These are phyloP conservation scores for Tridacna crocea DNA, from an alignment of 2,888 invertebrate species.

Conservation along the genomic window DNA sequence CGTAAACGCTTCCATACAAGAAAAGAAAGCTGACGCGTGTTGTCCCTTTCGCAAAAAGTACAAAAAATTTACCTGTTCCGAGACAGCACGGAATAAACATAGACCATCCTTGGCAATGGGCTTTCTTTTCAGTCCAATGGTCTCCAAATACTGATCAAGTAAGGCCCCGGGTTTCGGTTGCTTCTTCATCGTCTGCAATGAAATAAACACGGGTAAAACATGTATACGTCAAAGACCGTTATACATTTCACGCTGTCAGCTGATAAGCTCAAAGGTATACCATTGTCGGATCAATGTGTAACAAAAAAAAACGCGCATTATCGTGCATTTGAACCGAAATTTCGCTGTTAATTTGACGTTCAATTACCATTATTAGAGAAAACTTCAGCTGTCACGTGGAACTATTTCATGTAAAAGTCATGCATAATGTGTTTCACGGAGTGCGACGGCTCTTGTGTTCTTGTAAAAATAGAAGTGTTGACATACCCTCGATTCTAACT, in stretches of 20 bases:
- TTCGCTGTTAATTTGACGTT: neutral
- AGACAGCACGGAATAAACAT: slow-evolving; percentile 94
- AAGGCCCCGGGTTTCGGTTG: slow-evolving; percentile 61
- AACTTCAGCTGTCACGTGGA: slow-evolving; percentile 16
- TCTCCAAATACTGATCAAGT: slow-evolving; percentile 73
- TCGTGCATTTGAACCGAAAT: slow-evolving; percentile 13
- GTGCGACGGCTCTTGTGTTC: neutral
- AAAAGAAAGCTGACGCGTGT: neutral
- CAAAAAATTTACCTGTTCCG: slow-evolving; percentile 88
- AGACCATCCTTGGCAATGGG: slow-evolving; percentile 94
- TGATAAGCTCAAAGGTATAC: neutral
- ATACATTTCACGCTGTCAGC: neutral
- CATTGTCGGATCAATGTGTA: neutral
- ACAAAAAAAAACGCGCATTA: neutral
- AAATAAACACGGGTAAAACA: slow-evolving; percentile 24
- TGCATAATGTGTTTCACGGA: neutral
- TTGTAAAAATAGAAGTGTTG: neutral
- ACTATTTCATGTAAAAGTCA: neutral
- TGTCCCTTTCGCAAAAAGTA: no score
- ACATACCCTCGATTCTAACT: neutral
- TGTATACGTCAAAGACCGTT: neutral
- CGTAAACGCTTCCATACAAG: neutral
- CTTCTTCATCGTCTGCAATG: slow-evolving; percentile 57
- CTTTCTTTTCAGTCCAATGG: slow-evolving; percentile 92
- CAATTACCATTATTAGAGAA: neutral